Conservation (phyloP, 1,140 invertebrate genomes). For the Apis dorsata region DNA sequence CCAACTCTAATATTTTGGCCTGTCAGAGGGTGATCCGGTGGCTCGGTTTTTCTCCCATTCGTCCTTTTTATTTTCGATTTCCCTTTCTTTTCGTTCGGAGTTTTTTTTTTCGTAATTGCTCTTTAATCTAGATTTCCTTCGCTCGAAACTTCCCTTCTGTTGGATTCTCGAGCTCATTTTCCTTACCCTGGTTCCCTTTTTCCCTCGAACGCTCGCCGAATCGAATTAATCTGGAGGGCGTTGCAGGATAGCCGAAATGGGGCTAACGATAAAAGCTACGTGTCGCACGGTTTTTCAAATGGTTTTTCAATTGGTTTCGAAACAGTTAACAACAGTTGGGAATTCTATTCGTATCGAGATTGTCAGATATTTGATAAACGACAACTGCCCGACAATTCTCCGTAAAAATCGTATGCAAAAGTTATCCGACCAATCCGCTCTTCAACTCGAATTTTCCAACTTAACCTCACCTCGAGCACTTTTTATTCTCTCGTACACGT, state of each 20-base stretch:
- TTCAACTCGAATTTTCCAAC: too few species aligned
- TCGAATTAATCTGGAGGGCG: not conserved
- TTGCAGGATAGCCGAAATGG: not conserved
- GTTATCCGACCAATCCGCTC: not conserved
- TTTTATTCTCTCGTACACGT: not conserved
- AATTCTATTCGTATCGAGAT: not conserved
- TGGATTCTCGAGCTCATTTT: not conserved
- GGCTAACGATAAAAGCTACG: not conserved
- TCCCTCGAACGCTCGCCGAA: not conserved
- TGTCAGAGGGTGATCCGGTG: constrained; percentile 27
- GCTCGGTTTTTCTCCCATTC: not conserved
- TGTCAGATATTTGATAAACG: not conserved
- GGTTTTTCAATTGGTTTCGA: not conserved
- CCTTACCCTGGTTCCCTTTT: not conserved
- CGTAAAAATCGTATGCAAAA: too few species aligned
- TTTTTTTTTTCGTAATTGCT: constrained; percentile 10
- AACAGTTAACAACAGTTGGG: not conserved
- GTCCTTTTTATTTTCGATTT: not conserved
- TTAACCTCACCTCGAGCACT: too few species aligned
- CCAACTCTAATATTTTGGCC: constrained; percentile 53
- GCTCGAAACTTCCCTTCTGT: too few species aligned
- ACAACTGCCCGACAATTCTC: too few species aligned
- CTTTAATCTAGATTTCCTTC: constrained; percentile 17
- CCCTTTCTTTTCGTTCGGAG: too few species aligned
- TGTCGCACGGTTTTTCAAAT: not conserved